A percentile compares a stretch with the other conserved stretches of the same genome.
These are phyloP conservation scores for Theonella swinhoei DNA, from an alignment of 37 sponge, comb jelly and placozoan genomes.

Conservation along the genomic window DNA sequence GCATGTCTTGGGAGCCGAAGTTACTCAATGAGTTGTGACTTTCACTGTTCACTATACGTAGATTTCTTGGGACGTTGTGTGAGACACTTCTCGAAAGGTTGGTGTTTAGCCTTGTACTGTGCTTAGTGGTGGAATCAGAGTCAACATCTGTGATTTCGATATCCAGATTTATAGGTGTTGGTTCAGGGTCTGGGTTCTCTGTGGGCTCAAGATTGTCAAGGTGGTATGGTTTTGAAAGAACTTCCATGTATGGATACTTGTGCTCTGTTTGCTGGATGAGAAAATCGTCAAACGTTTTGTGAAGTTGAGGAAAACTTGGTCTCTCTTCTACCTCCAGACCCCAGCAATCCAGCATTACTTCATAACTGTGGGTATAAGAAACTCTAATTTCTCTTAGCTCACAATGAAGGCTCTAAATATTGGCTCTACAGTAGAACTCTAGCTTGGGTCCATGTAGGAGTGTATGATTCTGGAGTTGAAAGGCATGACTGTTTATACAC, in stretches of 20 bases:
- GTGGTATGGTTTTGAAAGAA: constrained; percentile 11
- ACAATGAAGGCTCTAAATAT: too few species aligned
- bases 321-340: constrained; percentile 13
- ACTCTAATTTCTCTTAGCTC: too few species aligned
- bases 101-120: background rate
- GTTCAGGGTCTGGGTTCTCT: background rate
- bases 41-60: background rate
- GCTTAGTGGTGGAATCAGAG: background rate
- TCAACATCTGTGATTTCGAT: background rate
- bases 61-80: background rate
- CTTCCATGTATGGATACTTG: constrained; percentile 46
- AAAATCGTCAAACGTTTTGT: constrained; percentile 32
- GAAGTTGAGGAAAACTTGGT: constrained; percentile 52
- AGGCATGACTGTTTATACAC: too few species aligned
- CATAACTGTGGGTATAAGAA: constrained; percentile 27
- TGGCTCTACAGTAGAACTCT: too few species aligned
- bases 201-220: background rate
- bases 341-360: constrained; percentile 71
- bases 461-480: too few species aligned
- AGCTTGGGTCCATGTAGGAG: too few species aligned
- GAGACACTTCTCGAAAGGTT: background rate
- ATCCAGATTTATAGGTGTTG: constrained; percentile 13
- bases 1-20: background rate
- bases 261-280: constrained; percentile 11
- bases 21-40: background rate